Evolutionary conservation across 2,113 vertebrate genomes (phyloP), one percentile per base, ranked within the genome.

Genomic region (Marcusenius ussheri): DNA sequence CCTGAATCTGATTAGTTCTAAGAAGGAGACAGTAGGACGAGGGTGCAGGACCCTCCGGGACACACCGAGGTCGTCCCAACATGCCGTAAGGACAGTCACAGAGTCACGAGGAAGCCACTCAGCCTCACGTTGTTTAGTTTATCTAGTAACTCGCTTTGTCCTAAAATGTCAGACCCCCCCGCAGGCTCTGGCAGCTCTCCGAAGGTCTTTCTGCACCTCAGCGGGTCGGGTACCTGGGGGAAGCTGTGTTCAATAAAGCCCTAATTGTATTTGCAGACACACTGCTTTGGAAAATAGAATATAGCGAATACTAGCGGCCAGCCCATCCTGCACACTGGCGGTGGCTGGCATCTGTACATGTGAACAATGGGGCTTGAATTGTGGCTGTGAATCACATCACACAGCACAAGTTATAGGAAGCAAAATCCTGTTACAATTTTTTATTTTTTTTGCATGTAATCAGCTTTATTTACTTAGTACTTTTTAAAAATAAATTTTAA

Each of bases 11-110:
- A 90, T 56, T 89, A 94, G 88, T 46, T 91, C 88, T 92, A 90
- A 93, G 92, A 91, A 91, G 92, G 90, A 93, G 94, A 91, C 94
- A 93, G 92, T 93, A 90, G 93, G 94, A 94, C 94, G 93, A 95
- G 94, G 91, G 92, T 92, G 91, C 93, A 92, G 92, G 5, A 58
- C 83, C 21, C n/a, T 24, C 50, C 17, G 77, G 39, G 62, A 89
- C n/a, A 10, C 56, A 84, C 24, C 2, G 27, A 83, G n/a, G 47
- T 11, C 27, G 4, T 42, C 45, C 35, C 77, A 83, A 24, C 31
- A 24, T 83, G 80, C 83, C 1, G 21, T 50, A 27, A 49, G n/a
- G 47, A 47, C 17, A 31, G 45, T 50, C 10, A 50, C 47, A 47
- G 45, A n/a, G 24, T 21, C 35, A 39, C 35, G 35, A 80, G 74